phyloP scores from a whole-genome alignment of 2,888 invertebrate genomes.

The Trachelus stipa region DNA sequence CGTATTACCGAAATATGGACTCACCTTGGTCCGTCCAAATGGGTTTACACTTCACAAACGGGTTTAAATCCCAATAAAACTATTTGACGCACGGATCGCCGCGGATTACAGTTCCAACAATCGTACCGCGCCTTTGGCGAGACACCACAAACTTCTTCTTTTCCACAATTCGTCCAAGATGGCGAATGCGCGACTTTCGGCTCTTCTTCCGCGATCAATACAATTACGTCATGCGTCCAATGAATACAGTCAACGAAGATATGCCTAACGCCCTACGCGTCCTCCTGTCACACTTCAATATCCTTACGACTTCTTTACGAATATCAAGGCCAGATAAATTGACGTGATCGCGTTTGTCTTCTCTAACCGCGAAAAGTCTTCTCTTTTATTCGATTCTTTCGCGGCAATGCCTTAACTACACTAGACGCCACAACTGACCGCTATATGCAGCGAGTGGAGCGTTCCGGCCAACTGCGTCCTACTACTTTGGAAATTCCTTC shows the following conservation, averaged over 20 bases:
- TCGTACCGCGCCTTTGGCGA: slow-evolving; percentile 48
- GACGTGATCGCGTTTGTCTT: background rate
- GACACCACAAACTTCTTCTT: slow-evolving; percentile 60
- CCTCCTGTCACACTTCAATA: background rate
- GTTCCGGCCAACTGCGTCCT: slow-evolving; percentile 39
- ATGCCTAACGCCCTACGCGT: slow-evolving; percentile 2
- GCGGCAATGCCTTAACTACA: background rate
- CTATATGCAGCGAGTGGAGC: slow-evolving; percentile 39
- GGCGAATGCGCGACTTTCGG: slow-evolving; percentile 67
- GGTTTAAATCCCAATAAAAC: slow-evolving; percentile 65
- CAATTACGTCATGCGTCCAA: slow-evolving; percentile 67
- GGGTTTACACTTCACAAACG: slow-evolving; percentile 76
- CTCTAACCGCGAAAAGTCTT: background rate
- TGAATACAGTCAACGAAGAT: slow-evolving; percentile 31
- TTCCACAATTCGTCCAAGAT: slow-evolving; percentile 68
- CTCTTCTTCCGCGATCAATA: slow-evolving; percentile 67
- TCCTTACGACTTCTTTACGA: slow-evolving; percentile 16
- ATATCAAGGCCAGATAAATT: background rate
- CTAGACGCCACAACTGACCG: background rate
- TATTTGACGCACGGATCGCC: slow-evolving; percentile 62
- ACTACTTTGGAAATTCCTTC: slow-evolving; percentile 44
- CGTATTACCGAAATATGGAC: slow-evolving; percentile 69
- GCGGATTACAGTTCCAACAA: slow-evolving; percentile 57
- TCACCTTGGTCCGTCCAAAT: slow-evolving; percentile 86
- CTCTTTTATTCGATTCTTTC: background rate